These are phyloP conservation scores for Himalopsyche kuldschensis DNA, from an alignment of 2,888 invertebrate species.

Conservation along the genomic window DNA sequence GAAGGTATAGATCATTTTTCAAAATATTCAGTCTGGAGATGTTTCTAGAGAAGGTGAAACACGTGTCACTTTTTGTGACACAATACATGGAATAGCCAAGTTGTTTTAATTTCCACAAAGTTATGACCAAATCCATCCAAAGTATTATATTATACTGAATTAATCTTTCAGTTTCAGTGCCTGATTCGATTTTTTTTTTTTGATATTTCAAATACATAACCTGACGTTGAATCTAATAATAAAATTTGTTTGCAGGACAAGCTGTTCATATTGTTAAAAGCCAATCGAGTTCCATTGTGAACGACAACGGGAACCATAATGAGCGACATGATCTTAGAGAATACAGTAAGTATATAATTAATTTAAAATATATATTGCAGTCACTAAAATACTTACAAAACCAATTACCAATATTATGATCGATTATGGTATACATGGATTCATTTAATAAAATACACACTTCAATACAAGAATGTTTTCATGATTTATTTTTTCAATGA, in stretches of 20 bases:
- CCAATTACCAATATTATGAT: neutral
- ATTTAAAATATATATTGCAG: no score
- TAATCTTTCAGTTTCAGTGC: no score
- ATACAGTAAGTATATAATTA: slow-evolving; percentile 22
- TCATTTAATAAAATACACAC: neutral
- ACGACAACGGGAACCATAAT: slow-evolving; percentile 33
- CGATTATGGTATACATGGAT: neutral
- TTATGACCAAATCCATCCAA: no score
- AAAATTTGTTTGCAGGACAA: slow-evolving; percentile 16
- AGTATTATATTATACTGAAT: no score
- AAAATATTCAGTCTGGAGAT: no score
- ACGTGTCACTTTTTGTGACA: no score
- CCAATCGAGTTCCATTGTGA: slow-evolving; percentile 27
- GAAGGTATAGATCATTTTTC: slow-evolving; percentile 37
- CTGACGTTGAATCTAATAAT: neutral
- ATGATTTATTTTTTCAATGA: neutral
- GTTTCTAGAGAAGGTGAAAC: no score
- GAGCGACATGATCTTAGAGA: slow-evolving; percentile 34
- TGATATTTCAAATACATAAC: neutral
- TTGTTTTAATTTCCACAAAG: no score
- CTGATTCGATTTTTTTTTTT: no score
- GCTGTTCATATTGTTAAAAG: slow-evolving; percentile 27
- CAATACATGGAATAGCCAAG: no score
- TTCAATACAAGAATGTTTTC: neutral
- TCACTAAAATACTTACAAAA: neutral